Evolutionary conservation across 2,888 invertebrate species (phyloP).

Genomic region (Drosophila recens): DNA sequence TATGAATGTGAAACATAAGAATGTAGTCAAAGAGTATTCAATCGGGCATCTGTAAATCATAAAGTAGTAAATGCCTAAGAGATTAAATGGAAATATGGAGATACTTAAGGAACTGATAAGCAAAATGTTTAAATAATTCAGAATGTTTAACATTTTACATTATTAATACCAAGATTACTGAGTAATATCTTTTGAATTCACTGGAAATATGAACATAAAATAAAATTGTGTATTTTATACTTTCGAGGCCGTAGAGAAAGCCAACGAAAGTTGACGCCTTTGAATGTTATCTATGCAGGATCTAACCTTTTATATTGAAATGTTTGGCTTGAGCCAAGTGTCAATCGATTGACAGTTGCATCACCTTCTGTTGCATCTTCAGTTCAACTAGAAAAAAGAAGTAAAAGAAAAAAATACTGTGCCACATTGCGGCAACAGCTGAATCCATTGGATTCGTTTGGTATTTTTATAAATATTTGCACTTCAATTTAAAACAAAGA

Average conservation of each 20-base stretch:
- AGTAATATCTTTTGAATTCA: not conserved
- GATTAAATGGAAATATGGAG: not conserved
- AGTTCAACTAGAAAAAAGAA: not conserved
- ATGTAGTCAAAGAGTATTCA: not conserved
- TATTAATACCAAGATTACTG: not conserved
- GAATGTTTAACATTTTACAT: not conserved
- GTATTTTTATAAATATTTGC: constrained; percentile 39
- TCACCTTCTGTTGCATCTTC: constrained; percentile 19
- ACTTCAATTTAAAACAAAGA: constrained; percentile 42
- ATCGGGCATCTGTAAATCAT: too few relatives aligned
- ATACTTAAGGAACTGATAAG: not conserved
- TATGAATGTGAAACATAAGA: too few relatives aligned
- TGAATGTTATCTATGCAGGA: constrained; percentile 8
- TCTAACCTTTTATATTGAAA: not conserved
- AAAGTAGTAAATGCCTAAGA: not conserved
- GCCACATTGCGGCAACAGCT: not conserved
- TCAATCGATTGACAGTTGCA: constrained; percentile 21
- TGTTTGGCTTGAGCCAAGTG: constrained; percentile 2
- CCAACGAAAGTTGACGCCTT: not conserved
- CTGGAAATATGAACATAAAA: not conserved
- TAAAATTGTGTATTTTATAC: not conserved
- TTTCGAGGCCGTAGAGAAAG: not conserved
- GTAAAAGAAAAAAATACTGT: not conserved
- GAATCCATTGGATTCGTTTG: constrained; percentile 15
- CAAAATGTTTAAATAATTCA: not conserved